Conservation (phyloP, 2,888 invertebrate genomes). For the Lucinisca nassula region DNA sequence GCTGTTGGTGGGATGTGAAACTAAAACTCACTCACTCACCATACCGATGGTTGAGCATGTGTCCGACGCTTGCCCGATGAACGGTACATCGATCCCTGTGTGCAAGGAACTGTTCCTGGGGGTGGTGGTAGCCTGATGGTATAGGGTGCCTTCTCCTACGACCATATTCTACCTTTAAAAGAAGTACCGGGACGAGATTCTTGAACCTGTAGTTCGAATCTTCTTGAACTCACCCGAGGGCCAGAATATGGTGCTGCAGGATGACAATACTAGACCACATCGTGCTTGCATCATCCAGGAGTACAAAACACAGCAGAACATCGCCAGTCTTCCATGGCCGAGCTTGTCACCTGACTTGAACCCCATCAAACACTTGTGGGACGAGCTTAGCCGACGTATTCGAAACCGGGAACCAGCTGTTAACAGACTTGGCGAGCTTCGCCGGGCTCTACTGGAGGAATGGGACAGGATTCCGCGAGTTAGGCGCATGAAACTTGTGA, state of each 20-base stretch:
- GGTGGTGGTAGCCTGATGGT: background rate
- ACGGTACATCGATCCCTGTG: no score
- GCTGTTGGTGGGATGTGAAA: no score
- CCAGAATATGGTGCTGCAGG: background rate
- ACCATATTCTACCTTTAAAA: background rate
- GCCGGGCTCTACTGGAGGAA: no score
- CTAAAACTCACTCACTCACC: no score
- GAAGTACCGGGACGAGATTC: background rate
- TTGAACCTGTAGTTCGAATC: background rate
- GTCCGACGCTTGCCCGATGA: background rate
- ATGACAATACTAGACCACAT: constrained; percentile 1
- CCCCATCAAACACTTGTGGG: background rate
- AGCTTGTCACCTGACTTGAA: background rate
- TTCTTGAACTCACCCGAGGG: background rate
- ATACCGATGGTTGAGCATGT: no score
- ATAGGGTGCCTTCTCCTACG: background rate
- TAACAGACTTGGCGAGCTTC: background rate
- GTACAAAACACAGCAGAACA: background rate
- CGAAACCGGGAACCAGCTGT: background rate
- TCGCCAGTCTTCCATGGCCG: background rate
- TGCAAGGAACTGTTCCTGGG: background rate
- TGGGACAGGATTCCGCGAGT: background rate
- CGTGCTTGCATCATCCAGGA: background rate
- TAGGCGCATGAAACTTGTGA: background rate
- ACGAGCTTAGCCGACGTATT: background rate